Evolutionary conservation across 2,113 vertebrate species (phyloP).

Genomic region (Malurus alboscapulatus): DNA sequence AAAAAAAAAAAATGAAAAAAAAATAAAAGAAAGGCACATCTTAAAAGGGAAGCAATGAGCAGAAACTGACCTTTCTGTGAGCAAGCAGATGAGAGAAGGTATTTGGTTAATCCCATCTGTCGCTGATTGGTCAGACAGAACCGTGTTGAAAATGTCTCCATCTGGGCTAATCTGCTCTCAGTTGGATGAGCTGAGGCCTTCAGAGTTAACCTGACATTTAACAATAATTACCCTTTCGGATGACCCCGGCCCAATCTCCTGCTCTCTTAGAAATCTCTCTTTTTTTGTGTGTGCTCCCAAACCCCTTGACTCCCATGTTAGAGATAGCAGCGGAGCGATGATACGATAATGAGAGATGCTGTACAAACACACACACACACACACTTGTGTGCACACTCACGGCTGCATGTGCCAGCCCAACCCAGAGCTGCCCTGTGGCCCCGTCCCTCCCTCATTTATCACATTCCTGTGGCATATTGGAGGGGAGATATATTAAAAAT

Average conservation of each 20-base stretch:
- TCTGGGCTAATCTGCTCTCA: slow-evolving; percentile 91
- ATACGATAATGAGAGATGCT: slow-evolving; percentile 57
- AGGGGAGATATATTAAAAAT: background rate
- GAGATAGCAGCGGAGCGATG: slow-evolving; percentile 72
- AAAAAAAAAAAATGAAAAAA: background rate
- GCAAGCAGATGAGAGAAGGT: slow-evolving; percentile 90
- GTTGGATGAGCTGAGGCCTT: slow-evolving; percentile 87
- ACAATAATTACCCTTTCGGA: slow-evolving; percentile 92
- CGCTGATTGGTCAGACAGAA: slow-evolving; percentile 83
- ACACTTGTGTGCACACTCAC: background rate
- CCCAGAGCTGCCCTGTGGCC: background rate
- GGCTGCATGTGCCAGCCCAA: background rate
- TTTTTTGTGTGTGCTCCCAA: slow-evolving; percentile 75
- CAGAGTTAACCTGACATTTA: slow-evolving; percentile 94
- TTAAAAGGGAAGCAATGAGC: slow-evolving; percentile 87
- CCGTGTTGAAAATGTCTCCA: slow-evolving; percentile 91
- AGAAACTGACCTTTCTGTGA: slow-evolving; percentile 90
- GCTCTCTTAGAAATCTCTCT: slow-evolving; percentile 85
- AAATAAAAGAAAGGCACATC: slow-evolving; percentile 62
- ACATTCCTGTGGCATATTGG: background rate
- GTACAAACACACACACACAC: slow-evolving; percentile 4
- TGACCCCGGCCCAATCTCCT: slow-evolving; percentile 83
- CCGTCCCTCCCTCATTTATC: background rate
- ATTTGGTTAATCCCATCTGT: slow-evolving; percentile 88
- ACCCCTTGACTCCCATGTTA: slow-evolving; percentile 83